phyloP scores from a whole-genome alignment of 2,113 vertebrate species.

The Tyrannus savana region DNA sequence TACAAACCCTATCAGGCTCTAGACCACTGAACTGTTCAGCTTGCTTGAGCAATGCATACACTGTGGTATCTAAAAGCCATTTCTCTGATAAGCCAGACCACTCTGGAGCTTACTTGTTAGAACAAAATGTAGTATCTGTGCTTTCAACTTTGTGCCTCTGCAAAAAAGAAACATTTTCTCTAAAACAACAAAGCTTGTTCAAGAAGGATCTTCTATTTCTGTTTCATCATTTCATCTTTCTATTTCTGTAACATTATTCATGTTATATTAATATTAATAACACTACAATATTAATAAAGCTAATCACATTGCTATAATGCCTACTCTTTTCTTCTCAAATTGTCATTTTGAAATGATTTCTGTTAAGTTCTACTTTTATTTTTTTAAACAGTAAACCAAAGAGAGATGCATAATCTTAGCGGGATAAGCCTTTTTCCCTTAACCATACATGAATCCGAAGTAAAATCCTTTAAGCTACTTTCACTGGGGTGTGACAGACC shows the following conservation, averaged over 20 bases:
- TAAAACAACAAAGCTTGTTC: not conserved
- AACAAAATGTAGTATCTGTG: not conserved
- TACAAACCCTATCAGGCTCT: not conserved
- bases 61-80: not conserved
- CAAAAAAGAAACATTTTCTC: not conserved
- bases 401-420: not conserved
- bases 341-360: not conserved
- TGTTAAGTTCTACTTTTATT: not conserved
- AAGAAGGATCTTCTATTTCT: not conserved
- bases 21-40: not conserved
- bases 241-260: not conserved
- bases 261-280: not conserved
- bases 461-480: conserved; percentile 30
- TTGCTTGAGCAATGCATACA: not conserved
- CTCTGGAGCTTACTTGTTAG: not conserved
- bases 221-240: not conserved
- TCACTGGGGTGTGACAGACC: conserved; percentile 11
- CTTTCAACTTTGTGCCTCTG: not conserved
- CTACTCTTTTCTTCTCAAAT: not conserved
- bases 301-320: not conserved
- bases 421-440: conserved; percentile 11
- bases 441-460: not conserved
- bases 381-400: conserved; percentile 16
- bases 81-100: not conserved
- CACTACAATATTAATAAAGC: not conserved